A percentile compares a stretch with the other conserved stretches of the same genome.
Conservation (phyloP, 2,797 vertebrate genomes). For the Gymnocypris eckloni region DNA sequence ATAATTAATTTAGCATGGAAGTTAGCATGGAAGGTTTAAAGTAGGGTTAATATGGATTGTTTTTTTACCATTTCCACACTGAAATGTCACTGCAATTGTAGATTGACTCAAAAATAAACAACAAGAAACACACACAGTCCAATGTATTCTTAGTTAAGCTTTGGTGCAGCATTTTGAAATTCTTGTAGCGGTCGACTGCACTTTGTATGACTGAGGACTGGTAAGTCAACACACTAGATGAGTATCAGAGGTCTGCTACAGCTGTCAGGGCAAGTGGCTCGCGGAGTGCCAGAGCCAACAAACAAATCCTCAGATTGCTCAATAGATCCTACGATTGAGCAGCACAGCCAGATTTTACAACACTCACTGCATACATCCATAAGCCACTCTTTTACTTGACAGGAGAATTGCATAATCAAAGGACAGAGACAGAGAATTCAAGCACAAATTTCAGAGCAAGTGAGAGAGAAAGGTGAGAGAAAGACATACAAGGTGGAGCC, state of each 20-base stretch:
- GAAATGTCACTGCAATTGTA: conserved; percentile 14
- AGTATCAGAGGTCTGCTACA: conserved; percentile 72
- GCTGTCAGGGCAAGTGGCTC: conserved; percentile 77
- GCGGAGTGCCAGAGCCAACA: conserved; percentile 71
- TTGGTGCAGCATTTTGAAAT: conserved; percentile 67
- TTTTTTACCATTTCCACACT: neutral
- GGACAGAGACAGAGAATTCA: conserved; percentile 30
- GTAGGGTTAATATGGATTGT: neutral
- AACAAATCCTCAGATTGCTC: conserved; percentile 78
- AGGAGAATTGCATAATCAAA: neutral
- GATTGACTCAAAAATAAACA: conserved; percentile 18
- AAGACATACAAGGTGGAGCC: conserved; percentile 21
- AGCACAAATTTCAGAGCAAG: neutral
- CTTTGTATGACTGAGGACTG: conserved; percentile 64
- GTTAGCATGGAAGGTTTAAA: neutral
- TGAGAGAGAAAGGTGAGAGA: neutral
- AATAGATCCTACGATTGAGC: conserved; percentile 69
- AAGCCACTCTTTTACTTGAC: conserved; percentile 63
- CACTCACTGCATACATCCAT: conserved; percentile 53
- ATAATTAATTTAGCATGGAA: neutral
- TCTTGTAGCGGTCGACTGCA: conserved; percentile 62
- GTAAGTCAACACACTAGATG: conserved; percentile 79
- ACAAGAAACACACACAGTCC: conserved; percentile 54
- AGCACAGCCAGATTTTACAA: neutral
- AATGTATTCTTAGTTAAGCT: conserved; percentile 64